Base-by-base conservation (phyloP, 2,888 invertebrate genomes). In the Trimorus sp. region DNA sequence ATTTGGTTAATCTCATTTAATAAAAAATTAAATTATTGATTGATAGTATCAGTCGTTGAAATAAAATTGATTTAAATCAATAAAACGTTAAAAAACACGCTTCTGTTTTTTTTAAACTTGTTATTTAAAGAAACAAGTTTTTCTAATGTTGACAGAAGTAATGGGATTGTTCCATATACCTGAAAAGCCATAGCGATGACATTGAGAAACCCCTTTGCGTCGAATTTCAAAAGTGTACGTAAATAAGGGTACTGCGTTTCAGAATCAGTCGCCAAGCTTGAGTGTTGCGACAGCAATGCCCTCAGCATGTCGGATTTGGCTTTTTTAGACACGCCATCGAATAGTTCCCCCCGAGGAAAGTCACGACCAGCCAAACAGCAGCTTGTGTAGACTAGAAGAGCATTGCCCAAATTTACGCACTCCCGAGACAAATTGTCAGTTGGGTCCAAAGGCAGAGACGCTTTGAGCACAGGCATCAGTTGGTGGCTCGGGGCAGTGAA, bases 281-380 rank as follows among this genome's bases (percentile, higher is more conserved):
- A 94, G 91, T 96, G 96, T 63, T 95, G 93, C 0, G 95, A 94
- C 48, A 96, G 94, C 48, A 96, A 91, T 85, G 94, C 95, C 69
- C 95, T 92, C 66, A 96, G 92, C n/a, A 96, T 93, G 89, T 96
- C 95, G 79, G 95, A 94, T 89, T 96, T 96, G 0, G 96, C 96
- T 87, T 93, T 93, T 42, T 93, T 93, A 7, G 94, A 93, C 62
- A 93, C 92, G 45, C 94, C 93, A 9, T 93, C 92, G 0, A 95
- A 94, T 85, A 97, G 94, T 86, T 95, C 94, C 0, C 97, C 97
- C 51, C 93, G 93, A 0, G 97, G 97, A 92, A 96, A 98, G 0
- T 96, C 96, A 74, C 96, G 93, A 0, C 97, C 98, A n/a, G 97
- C 96, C 83, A 98, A 92, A 88, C 97, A 97, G 84, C 97, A 97